Evolutionary conservation across 2,888 invertebrate genomes (phyloP).

Genomic region (Xestobium rufovillosum): DNA sequence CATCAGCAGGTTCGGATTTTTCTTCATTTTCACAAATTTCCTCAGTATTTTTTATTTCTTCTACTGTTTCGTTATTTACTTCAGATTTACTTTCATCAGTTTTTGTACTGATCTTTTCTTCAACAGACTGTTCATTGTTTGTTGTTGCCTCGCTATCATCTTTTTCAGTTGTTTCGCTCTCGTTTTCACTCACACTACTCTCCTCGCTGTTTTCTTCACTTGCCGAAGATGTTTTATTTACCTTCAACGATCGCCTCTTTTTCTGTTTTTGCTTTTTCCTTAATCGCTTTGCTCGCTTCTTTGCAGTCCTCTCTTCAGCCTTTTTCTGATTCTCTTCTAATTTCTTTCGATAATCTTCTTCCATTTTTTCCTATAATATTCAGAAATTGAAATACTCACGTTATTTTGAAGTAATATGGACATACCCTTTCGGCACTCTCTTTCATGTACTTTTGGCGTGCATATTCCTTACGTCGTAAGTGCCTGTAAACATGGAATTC

Average conservation of each 20-base stretch:
- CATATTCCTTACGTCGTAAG: conserved; percentile 90
- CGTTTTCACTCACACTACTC: conserved; percentile 38
- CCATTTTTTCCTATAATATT: conserved; percentile 63
- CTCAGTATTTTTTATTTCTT: no score
- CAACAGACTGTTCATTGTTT: conserved; percentile 17
- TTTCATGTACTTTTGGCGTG: conserved; percentile 88
- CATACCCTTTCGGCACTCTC: conserved; percentile 76
- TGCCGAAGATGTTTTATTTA: conserved; percentile 36
- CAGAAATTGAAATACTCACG: conserved; percentile 3
- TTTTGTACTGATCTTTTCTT: conserved; percentile 31
- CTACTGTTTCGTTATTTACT: no score
- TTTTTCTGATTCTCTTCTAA: conserved; percentile 64
- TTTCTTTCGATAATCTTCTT: conserved; percentile 74
- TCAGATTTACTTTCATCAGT: conserved; percentile 17
- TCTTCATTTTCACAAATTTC: no score
- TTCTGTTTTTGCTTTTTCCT: conserved; percentile 61
- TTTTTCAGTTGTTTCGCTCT: conserved; percentile 25
- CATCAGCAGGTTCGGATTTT: no score
- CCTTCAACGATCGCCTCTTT: conserved; percentile 29
- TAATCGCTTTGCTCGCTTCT: conserved; percentile 81
- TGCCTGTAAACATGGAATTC: conserved; percentile 99
- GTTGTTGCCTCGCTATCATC: not conserved
- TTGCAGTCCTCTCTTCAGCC: conserved; percentile 79
- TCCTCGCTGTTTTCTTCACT: conserved; percentile 28
- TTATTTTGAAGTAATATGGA: conserved; percentile 10